phyloP scores from a whole-genome alignment of 2,113 vertebrate genomes.

The Murina feae region DNA sequence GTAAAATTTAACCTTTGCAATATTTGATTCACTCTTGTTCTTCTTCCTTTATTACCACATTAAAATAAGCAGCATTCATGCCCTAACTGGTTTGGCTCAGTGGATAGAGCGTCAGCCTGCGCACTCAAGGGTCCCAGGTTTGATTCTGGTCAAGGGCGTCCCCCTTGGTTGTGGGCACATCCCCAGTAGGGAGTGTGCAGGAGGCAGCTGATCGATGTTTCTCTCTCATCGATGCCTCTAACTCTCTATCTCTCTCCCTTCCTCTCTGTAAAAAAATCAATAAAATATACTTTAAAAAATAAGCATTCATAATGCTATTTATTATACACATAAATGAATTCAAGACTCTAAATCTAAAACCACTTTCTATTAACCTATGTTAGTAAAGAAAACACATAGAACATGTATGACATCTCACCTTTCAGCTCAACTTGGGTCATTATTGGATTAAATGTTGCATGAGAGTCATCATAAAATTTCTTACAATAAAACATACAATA shows the following conservation, averaged over 20 bases:
- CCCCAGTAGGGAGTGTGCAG: too few species aligned
- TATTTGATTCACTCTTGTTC: neutral
- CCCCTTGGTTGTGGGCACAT: too few species aligned
- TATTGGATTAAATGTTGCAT: neutral
- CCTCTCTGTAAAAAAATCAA: too few species aligned
- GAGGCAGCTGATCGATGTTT: too few species aligned
- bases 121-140: too few species aligned
- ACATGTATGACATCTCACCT: neutral
- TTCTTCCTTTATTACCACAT: neutral
- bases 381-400: neutral
- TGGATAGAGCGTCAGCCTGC: too few species aligned
- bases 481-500: neutral
- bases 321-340: neutral
- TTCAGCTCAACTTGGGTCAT: neutral
- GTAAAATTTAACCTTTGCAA: neutral
- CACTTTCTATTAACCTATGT: neutral
- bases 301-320: neutral
- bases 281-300: too few species aligned
- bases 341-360: neutral
- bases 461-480: neutral
- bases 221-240: too few species aligned
- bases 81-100: too few species aligned
- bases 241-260: too few species aligned
- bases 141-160: too few species aligned
- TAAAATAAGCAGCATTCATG: constrained; percentile 14